Evolutionary conservation across 2,888 invertebrate species (phyloP).

Genomic region (Coleophora deauratella): DNA sequence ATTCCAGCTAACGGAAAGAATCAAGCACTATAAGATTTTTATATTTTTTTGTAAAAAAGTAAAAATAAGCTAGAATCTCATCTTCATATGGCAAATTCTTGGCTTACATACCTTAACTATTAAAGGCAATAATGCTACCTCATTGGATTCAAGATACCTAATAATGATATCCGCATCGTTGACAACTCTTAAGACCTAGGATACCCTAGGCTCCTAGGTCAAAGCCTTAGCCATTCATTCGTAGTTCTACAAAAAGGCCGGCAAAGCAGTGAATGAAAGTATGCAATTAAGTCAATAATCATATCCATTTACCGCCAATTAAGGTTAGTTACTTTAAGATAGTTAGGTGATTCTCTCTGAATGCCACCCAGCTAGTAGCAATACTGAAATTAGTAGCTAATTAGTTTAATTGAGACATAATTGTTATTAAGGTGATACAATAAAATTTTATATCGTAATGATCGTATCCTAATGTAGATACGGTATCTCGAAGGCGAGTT

Average conservation of each 20-base stretch:
- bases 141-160: no score
- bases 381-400: neutral
- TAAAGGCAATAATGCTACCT: no score
- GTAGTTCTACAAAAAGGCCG: no score
- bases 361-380: neutral
- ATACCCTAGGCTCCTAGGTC: neutral
- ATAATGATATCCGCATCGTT: neutral
- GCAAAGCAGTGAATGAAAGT: conserved; percentile 16
- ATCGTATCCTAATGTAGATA: neutral
- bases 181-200: neutral
- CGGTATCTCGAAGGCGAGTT: neutral
- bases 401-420: no score
- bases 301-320: conserved; percentile 26
- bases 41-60: no score
- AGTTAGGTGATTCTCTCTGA: conserved; percentile 1
- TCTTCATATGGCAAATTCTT: no score
- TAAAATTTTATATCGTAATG: no score
- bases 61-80: no score
- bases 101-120: no score
- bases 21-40: no score
- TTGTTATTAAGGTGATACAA: no score
- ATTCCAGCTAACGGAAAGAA: no score
- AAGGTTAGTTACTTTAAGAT: conserved; percentile 2
- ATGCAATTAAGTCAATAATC: conserved; percentile 29
- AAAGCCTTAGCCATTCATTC: conserved; percentile 9